These are phyloP conservation scores for Erebia palarica DNA, from an alignment of 2,888 invertebrate genomes.

Conservation along the genomic window DNA sequence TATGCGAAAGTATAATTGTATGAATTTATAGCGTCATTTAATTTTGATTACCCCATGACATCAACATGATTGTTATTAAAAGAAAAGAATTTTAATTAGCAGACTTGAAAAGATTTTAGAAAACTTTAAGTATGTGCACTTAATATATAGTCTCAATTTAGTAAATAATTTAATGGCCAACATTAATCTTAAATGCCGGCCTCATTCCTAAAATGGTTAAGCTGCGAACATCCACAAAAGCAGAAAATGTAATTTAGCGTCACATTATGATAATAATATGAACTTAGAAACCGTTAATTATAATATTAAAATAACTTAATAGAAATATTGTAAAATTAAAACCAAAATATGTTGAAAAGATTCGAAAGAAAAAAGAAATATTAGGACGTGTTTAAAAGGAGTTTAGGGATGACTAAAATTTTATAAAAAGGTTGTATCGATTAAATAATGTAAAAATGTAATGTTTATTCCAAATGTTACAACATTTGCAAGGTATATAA, in stretches of 20 bases:
- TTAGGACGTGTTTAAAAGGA: too few relatives aligned
- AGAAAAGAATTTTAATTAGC: constrained; percentile 27
- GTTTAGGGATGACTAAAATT: too few relatives aligned
- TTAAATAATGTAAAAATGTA: too few relatives aligned
- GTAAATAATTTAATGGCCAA: constrained; percentile 26
- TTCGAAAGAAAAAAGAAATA: too few relatives aligned
- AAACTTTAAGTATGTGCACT: constrained; percentile 17
- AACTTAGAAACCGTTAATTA: not conserved
- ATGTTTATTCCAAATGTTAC: too few relatives aligned
- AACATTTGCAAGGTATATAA: too few relatives aligned
- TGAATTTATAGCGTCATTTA: not conserved
- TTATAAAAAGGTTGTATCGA: too few relatives aligned
- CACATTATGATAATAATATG: not conserved
- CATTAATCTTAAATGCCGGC: constrained; percentile 29
- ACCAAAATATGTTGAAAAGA: too few relatives aligned
- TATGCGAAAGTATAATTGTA: not conserved
- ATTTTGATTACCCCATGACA: not conserved
- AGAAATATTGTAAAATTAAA: too few relatives aligned
- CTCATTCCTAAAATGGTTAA: constrained; percentile 25
- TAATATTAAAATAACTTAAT: not conserved
- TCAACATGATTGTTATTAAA: not conserved
- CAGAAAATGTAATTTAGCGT: not conserved
- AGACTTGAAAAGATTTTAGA: constrained; percentile 10
- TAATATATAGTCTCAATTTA: constrained; percentile 11
- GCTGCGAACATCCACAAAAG: constrained; percentile 19